Conservation (phyloP, 1,140 invertebrate species). For the Cydia fagiglandana region DNA sequence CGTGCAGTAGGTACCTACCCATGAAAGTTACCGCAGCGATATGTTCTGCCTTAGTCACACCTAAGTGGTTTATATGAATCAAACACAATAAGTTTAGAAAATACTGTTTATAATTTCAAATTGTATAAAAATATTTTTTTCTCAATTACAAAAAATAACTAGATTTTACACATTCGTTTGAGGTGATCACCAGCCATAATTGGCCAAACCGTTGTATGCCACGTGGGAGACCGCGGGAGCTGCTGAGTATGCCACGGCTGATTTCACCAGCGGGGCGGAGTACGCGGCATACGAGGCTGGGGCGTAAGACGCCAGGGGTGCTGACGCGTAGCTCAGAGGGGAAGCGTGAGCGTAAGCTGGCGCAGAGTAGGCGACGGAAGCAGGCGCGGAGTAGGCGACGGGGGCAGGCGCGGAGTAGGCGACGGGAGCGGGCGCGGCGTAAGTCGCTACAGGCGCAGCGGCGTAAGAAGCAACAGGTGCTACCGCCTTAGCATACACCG, state of each 20-base stretch:
- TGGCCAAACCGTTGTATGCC: constrained; percentile 48
- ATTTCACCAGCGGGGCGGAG: constrained; percentile 42
- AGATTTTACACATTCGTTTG: constrained; percentile 43
- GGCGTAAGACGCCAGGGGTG: constrained; percentile 45
- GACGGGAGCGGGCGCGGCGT: constrained; percentile 37
- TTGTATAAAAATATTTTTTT: constrained; percentile 56
- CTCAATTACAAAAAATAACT: constrained; percentile 46
- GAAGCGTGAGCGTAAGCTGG: constrained; percentile 42
- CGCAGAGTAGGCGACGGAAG: constrained; percentile 35
- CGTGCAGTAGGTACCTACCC: too few species aligned
- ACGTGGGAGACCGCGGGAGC: constrained; percentile 49
- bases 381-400: constrained; percentile 43
- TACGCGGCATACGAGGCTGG: constrained; percentile 21
- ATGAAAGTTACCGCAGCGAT: too few species aligned
- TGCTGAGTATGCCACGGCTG: constrained; percentile 49
- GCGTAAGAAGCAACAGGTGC: constrained; percentile 42
- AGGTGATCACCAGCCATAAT: constrained; percentile 58
- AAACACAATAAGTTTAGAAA: constrained; percentile 33
- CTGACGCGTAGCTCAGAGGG: constrained; percentile 41
- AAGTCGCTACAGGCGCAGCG: constrained; percentile 40
- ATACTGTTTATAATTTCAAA: constrained; percentile 37
- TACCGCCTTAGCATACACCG: constrained; percentile 52
- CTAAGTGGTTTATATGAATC: neutral
- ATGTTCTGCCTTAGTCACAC: neutral
- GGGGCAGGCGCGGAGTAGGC: constrained; percentile 37